Evolutionary conservation across 1,140 invertebrate genomes (phyloP).

Genomic region (Tribolium madens): DNA sequence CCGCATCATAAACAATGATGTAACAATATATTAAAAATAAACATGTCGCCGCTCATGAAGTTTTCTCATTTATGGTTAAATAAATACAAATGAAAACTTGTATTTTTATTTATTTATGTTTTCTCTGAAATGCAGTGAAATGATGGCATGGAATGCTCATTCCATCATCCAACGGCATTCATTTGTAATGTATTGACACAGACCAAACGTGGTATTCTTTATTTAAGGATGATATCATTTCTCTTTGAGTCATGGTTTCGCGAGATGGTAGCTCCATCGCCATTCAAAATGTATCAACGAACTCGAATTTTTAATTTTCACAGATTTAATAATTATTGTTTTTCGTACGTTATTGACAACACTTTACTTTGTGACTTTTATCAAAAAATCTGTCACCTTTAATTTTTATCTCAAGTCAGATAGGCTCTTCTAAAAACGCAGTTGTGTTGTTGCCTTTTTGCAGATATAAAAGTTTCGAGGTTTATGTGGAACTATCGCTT

Average conservation of each 20-base stretch:
- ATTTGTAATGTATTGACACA: conserved; percentile 40
- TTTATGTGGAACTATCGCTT: too few relatives aligned
- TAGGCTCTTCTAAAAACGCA: too few relatives aligned
- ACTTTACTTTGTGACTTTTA: too few relatives aligned
- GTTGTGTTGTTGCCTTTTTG: too few relatives aligned
- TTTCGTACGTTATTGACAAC: too few relatives aligned
- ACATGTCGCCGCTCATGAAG: background rate
- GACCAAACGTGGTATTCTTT: conserved; percentile 7
- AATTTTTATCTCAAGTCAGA: too few relatives aligned
- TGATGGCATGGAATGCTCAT: background rate
- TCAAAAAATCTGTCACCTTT: too few relatives aligned
- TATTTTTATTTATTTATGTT: background rate
- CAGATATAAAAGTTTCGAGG: too few relatives aligned
- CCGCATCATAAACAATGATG: background rate
- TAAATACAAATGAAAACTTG: background rate
- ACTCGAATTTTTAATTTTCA: conserved; percentile 13
- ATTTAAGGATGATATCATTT: conserved; percentile 40
- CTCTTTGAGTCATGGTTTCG: conserved; percentile 13
- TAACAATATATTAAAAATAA: background rate
- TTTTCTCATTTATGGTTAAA: background rate
- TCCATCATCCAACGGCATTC: conserved; percentile 15
- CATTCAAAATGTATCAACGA: background rate
- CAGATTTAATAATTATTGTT: too few relatives aligned
- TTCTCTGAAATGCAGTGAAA: background rate
- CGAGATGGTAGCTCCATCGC: conserved; percentile 7